Conservation (phyloP, 2,797 vertebrate species). For the Sebastes hubbsi region DNA sequence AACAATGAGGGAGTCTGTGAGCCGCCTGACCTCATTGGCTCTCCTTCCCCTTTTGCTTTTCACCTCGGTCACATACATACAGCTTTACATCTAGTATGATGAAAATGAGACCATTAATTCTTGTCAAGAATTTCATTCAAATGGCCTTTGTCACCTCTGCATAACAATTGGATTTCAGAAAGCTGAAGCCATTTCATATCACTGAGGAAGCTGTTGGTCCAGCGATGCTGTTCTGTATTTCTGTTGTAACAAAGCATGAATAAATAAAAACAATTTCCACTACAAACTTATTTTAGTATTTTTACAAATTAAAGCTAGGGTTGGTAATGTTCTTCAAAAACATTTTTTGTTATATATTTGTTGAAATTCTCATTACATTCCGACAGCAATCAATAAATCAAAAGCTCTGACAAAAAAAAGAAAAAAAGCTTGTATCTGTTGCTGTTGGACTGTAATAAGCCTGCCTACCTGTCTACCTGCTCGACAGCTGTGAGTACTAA, state of each 20-base stretch:
- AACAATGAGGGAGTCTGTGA: conserved; percentile 77
- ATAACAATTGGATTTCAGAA: conserved; percentile 6
- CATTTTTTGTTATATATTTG: neutral
- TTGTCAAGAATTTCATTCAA: conserved; percentile 42
- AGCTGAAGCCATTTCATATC: conserved; percentile 7
- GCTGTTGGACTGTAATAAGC: too few species aligned
- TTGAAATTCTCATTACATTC: neutral
- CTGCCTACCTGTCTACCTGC: too few species aligned
- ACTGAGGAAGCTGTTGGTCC: neutral
- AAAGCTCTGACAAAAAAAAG: neutral
- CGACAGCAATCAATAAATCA: neutral
- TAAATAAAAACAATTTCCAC: neutral
- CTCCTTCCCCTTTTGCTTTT: conserved; percentile 39
- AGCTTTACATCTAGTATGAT: conserved; percentile 34
- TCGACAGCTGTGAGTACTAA: too few species aligned
- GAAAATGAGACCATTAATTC: conserved; percentile 54
- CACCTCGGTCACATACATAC: conserved; percentile 35
- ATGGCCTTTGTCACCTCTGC: neutral
- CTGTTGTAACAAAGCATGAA: neutral
- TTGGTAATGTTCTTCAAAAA: neutral
- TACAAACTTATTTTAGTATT: neutral
- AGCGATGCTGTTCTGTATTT: neutral
- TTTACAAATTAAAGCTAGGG: conserved; percentile 9
- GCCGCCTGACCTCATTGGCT: conserved; percentile 62
- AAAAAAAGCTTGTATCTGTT: too few species aligned